Percentiles rank a stretch among this genome's conserved stretches.
These are phyloP conservation scores for Blastobasis lacticolella DNA, from an alignment of 2,888 invertebrate genomes.

Conservation along the genomic window DNA sequence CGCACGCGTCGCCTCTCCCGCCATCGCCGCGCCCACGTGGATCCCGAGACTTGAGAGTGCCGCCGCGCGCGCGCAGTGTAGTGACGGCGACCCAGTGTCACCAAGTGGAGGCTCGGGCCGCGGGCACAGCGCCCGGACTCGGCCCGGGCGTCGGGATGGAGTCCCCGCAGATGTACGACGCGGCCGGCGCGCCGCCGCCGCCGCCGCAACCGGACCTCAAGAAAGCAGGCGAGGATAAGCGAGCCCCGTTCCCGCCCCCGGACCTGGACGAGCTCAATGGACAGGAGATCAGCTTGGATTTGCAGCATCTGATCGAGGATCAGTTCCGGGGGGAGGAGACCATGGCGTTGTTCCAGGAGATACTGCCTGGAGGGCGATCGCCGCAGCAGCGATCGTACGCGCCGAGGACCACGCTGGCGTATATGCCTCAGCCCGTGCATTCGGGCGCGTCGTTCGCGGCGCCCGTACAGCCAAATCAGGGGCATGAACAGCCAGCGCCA, in stretches of 20 bases:
- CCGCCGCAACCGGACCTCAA: slow-evolving; percentile 76
- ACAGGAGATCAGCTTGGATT: slow-evolving; percentile 92
- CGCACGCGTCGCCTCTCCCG: slow-evolving; percentile 16
- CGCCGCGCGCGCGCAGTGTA: slow-evolving; percentile 53
- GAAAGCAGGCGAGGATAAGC: slow-evolving; percentile 77
- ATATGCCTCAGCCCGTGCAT: slow-evolving; percentile 95
- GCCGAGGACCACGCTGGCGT: slow-evolving; percentile 82
- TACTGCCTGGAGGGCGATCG: slow-evolving; percentile 77
- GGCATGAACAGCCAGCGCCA: slow-evolving; percentile 78
- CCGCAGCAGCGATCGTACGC: slow-evolving; percentile 66
- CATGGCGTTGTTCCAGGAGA: slow-evolving; percentile 87
- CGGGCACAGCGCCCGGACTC: slow-evolving; percentile 59
- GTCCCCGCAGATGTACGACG: slow-evolving; percentile 91
- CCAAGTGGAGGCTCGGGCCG: slow-evolving; percentile 68
- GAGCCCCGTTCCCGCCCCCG: slow-evolving; percentile 84
- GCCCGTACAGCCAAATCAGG: slow-evolving; percentile 68
- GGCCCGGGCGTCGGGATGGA: slow-evolving; percentile 79
- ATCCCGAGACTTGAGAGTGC: slow-evolving; percentile 21
- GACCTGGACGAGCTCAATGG: slow-evolving; percentile 92
- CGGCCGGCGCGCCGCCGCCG: slow-evolving; percentile 76
- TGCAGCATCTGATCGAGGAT: slow-evolving; percentile 94
- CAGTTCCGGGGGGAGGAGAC: slow-evolving; percentile 87
- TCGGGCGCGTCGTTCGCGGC: slow-evolving; percentile 79
- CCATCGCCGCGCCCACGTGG: slow-evolving; percentile 7
- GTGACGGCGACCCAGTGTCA: slow-evolving; percentile 63